A percentile compares a stretch with the other conserved stretches of the same genome.
Conservation (phyloP, 2,797 vertebrate genomes). For the Amphiprion clarkii region DNA sequence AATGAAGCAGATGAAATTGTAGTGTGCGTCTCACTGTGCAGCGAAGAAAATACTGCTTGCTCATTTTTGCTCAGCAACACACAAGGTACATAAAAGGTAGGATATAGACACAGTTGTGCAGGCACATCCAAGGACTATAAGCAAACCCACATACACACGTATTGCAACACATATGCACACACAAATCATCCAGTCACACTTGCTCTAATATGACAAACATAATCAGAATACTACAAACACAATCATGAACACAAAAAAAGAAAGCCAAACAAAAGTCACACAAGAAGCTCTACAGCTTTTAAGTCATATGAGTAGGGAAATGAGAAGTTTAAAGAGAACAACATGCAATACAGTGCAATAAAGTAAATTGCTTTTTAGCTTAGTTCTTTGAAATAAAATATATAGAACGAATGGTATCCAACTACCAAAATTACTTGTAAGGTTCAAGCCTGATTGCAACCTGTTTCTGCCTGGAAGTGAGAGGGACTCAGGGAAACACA, state of each 20-base stretch:
- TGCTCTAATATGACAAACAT: background rate
- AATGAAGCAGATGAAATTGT: slow-evolving; percentile 71
- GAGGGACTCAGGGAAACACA: background rate
- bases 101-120: slow-evolving; percentile 12
- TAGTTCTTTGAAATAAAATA: background rate
- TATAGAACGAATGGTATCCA: background rate
- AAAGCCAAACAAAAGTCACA: background rate
- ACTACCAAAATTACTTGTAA: background rate
- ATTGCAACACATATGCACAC: background rate
- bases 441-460: background rate
- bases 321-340: background rate
- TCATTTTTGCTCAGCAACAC: slow-evolving; percentile 47
- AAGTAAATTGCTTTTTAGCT: background rate
- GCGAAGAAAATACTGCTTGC: slow-evolving; percentile 54
- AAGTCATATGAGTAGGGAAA: background rate
- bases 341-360: background rate
- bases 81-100: slow-evolving; percentile 14
- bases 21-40: slow-evolving; percentile 57
- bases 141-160: background rate
- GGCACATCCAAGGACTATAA: background rate
- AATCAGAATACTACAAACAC: background rate
- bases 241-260: background rate
- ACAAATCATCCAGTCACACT: background rate
- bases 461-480: background rate
- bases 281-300: background rate